These are phyloP conservation scores for Capreolus pygargus DNA, from an alignment of 2,113 vertebrate species.

Conservation along the genomic window DNA sequence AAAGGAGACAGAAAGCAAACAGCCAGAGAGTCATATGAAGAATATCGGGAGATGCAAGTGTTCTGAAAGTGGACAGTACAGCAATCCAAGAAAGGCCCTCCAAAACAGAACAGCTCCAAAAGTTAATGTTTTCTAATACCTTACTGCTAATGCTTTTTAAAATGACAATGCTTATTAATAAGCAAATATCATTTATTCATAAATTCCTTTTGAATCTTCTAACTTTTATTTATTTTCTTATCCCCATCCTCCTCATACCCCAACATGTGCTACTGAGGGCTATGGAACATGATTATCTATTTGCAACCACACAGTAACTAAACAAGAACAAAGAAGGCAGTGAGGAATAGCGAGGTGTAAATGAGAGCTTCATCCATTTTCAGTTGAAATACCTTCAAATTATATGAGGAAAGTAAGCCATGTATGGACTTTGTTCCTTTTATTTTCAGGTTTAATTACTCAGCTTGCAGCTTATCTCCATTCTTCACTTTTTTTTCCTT, in stretches of 20 bases:
- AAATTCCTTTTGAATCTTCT: not conserved
- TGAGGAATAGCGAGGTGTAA: not conserved
- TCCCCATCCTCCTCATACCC: not conserved
- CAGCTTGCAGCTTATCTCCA: not conserved
- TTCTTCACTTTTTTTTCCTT: not conserved
- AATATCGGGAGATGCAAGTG: not conserved
- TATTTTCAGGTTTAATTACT: not conserved
- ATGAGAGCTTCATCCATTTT: not conserved
- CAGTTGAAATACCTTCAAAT: not conserved
- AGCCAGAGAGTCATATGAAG: not conserved
- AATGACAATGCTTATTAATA: not conserved
- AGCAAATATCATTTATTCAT: not conserved
- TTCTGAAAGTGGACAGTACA: not conserved
- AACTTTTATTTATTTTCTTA: not conserved
- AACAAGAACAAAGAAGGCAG: not conserved
- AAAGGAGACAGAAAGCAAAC: not conserved
- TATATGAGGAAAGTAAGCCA: not conserved
- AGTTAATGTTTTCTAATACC: not conserved
- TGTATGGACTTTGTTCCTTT: not conserved
- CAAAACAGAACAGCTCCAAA: not conserved
- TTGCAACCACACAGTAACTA: not conserved
- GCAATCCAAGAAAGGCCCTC: not conserved
- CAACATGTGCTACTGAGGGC: accelerated
- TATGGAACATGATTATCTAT: not conserved
- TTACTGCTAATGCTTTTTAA: not conserved